These are phyloP conservation scores for Drosophila niveifrons DNA, from an alignment of 2,888 invertebrate genomes.

Conservation along the genomic window DNA sequence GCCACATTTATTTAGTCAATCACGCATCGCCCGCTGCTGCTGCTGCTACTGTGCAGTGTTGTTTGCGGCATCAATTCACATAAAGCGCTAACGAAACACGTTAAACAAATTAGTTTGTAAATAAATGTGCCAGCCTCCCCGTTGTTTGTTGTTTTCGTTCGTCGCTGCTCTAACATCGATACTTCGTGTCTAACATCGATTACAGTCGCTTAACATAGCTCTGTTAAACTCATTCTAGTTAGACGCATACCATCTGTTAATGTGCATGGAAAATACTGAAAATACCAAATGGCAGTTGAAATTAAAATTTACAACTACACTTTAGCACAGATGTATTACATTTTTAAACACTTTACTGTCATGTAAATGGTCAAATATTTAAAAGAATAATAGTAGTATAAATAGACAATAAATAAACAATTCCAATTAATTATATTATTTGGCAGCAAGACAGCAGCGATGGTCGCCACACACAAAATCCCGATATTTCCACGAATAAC, in stretches of 20 bases:
- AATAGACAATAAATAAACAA: too few species aligned
- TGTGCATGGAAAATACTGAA: too few species aligned
- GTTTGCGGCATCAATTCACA: slow-evolving; percentile 36
- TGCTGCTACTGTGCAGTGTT: slow-evolving; percentile 2
- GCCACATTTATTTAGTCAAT: slow-evolving; percentile 46
- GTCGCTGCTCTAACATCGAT: slow-evolving; percentile 35
- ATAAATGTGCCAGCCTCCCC: slow-evolving; percentile 46
- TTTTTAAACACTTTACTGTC: too few species aligned
- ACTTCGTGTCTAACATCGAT: slow-evolving; percentile 24
- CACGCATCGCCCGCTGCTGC: slow-evolving; percentile 19
- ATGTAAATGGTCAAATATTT: too few species aligned
- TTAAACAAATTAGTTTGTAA: slow-evolving; percentile 58
- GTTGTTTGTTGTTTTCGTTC: slow-evolving; percentile 33
- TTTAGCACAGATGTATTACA: too few species aligned
- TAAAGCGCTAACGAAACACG: slow-evolving; percentile 48
- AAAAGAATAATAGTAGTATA: too few species aligned
- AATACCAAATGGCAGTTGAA: too few species aligned
- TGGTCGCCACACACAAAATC: neutral
- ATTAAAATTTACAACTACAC: too few species aligned
- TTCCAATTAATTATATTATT: too few species aligned
- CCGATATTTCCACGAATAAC: neutral
- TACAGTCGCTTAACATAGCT: neutral
- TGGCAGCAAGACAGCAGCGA: neutral
- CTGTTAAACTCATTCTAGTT: neutral
- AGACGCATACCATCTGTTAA: too few species aligned